A percentile compares a stretch with the other conserved stretches of the same genome.
These are phyloP conservation scores for Drosophila neocordata DNA, from an alignment of 1,140 invertebrate species.

Conservation along the genomic window DNA sequence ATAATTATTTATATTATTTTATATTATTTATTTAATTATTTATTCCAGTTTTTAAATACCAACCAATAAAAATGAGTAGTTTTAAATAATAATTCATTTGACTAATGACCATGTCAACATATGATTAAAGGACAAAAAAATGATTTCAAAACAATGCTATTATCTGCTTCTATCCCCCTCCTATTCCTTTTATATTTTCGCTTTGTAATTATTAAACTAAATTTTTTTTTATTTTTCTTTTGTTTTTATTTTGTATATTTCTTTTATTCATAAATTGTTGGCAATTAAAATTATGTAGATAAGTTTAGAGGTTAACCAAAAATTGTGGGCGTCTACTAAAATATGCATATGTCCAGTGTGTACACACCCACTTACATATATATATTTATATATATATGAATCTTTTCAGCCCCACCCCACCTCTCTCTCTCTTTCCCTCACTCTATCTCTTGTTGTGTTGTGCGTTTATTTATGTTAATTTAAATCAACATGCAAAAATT, in stretches of 20 bases:
- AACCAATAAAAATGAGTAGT: too few relatives aligned
- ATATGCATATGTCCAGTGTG: slow-evolving; percentile 53
- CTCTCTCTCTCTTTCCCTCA: neutral
- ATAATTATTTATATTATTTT: too few relatives aligned
- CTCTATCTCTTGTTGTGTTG: slow-evolving; percentile 43
- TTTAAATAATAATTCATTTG: neutral
- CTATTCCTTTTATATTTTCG: too few relatives aligned
- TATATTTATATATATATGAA: too few relatives aligned
- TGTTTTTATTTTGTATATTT: neutral
- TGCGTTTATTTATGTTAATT: slow-evolving; percentile 64
- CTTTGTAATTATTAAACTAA: neutral
- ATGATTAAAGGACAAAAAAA: neutral
- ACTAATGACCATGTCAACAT: slow-evolving; percentile 4
- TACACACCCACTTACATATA: too few relatives aligned
- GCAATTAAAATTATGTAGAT: slow-evolving; percentile 40
- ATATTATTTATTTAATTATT: too few relatives aligned
- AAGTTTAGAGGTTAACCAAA: slow-evolving; percentile 18
- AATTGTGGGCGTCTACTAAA: slow-evolving; percentile 23
- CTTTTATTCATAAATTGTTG: slow-evolving; percentile 14
- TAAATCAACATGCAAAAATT: slow-evolving; percentile 65
- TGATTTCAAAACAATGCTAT: too few relatives aligned
- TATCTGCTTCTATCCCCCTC: too few relatives aligned
- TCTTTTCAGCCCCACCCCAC: neutral
- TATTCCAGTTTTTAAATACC: too few relatives aligned
- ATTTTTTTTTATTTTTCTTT: neutral